Base-by-base conservation (phyloP, 2,888 invertebrate genomes). In the Caenorhabditis angaria region DNA sequence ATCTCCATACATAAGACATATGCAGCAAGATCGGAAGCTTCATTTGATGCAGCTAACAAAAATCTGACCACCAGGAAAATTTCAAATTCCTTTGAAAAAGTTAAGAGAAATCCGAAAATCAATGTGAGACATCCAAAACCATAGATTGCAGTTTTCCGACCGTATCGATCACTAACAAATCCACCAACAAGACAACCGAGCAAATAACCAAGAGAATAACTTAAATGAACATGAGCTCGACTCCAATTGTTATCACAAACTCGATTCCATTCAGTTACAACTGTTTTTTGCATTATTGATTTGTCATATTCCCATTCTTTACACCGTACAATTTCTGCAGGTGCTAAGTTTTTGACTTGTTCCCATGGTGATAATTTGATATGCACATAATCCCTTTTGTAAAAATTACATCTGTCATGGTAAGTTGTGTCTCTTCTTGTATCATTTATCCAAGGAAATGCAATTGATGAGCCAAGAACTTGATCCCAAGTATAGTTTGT, bases 1-100 rank as follows among this genome's bases (percentile, higher is more conserved):
- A 85, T 78, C 70, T 88, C 87, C 87, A 87, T 87, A 64, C 87
- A 88, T 18, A 87, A 76, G 0, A 88, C 85, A 65, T 87, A 87
- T 3, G 87, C 87, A 18, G 87, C 87, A 60, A 87, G 70, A 64
- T 87, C 87, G 27, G 85, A 85, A 6, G 87, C 87, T 70, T 87
- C 87, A 68, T 87, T 87, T 60, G 84, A 83, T 2, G 82, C 83
- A 47, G 87, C 87, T 20, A 83, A 71, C 27, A 84, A 63, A 54
- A 87, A 86, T 3, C 87, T 82, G 54, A 87, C 76, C 8, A 87
- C 73, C 22, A 87, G 80, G 63, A 88, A 87, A 28, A 87, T 80
- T 50, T 77, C 79, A 48, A 79, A 80, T 28, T 80, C 79, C 61
- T 63, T 77, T 1, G 76, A 72, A 32, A 72, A 84, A 24, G 86